Conservation (phyloP, 2,888 invertebrate genomes). For the Melanchra persicariae region DNA sequence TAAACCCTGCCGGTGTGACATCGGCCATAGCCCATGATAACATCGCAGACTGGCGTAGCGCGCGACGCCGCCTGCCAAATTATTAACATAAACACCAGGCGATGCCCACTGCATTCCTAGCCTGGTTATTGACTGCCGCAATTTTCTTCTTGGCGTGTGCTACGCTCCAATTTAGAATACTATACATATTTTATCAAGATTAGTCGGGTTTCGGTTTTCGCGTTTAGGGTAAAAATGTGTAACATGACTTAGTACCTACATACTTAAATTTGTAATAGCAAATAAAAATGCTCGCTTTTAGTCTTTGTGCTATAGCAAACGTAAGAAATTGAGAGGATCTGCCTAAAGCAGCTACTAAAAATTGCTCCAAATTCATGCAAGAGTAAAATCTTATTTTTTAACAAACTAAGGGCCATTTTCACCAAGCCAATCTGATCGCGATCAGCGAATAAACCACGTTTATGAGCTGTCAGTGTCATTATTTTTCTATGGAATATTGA, state of each 20-base stretch:
- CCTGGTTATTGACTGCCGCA: slow-evolving; percentile 72
- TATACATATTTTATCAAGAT: slow-evolving; percentile 61
- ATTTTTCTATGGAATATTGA: no score
- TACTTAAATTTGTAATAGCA: no score
- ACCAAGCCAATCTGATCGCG: no score
- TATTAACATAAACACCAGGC: slow-evolving; percentile 79
- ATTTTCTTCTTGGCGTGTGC: slow-evolving; percentile 65
- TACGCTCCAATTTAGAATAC: slow-evolving; percentile 57
- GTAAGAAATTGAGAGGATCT: not conserved
- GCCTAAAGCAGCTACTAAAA: not conserved
- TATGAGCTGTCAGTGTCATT: no score
- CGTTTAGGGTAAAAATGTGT: not conserved
- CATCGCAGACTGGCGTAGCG: slow-evolving; percentile 68
- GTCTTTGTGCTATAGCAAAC: no score
- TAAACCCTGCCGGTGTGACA: slow-evolving; percentile 59
- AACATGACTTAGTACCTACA: no score
- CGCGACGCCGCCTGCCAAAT: slow-evolving; percentile 77
- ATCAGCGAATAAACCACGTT: no score
- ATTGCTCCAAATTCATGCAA: not conserved
- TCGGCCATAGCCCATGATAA: slow-evolving; percentile 44
- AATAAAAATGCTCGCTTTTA: no score
- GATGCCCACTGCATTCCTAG: slow-evolving; percentile 53
- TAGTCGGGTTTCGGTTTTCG: slow-evolving; percentile 20
- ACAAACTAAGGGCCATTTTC: no score
- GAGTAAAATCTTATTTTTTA: no score